These are phyloP conservation scores for Seriola dumerili DNA, from an alignment of 2,113 vertebrate species.

Conservation along the genomic window DNA sequence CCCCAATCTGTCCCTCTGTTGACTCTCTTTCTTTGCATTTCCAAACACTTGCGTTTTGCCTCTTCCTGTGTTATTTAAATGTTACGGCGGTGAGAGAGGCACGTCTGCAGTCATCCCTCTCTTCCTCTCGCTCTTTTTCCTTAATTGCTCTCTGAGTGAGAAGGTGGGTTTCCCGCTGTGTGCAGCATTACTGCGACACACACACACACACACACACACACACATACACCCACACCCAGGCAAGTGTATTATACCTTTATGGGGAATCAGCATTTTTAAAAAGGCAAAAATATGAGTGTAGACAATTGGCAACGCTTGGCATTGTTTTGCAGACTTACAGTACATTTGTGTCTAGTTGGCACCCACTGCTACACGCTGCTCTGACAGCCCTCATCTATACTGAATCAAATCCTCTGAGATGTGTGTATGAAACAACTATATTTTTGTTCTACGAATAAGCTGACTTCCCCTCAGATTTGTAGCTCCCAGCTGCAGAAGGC, in stretches of 20 bases:
- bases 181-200: slow-evolving; percentile 43
- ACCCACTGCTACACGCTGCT: slow-evolving; percentile 49
- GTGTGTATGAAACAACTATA: slow-evolving; percentile 75
- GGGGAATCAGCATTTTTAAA: slow-evolving; percentile 53
- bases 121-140: slow-evolving; percentile 11
- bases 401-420: slow-evolving; percentile 76
- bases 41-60: slow-evolving; percentile 8
- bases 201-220: slow-evolving; percentile 45
- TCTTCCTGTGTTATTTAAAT: slow-evolving; percentile 38
- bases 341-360: slow-evolving; percentile 54
- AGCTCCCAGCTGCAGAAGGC: slow-evolving; percentile 79
- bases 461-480: slow-evolving; percentile 81
- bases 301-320: slow-evolving; percentile 31
- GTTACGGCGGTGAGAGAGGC: slow-evolving; percentile 17
- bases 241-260: slow-evolving; percentile 25
- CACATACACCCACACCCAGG: slow-evolving; percentile 37
- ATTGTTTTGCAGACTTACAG: slow-evolving; percentile 53
- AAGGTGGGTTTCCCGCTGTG: slow-evolving; percentile 59
- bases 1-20: slow-evolving; percentile 54
- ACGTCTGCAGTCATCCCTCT: slow-evolving; percentile 24
- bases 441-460: slow-evolving; percentile 82
- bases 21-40: slow-evolving; percentile 41
- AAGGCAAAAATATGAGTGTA: slow-evolving; percentile 26
- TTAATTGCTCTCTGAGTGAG: slow-evolving; percentile 57
- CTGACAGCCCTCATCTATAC: slow-evolving; percentile 74